Percentiles rank a stretch among this genome's conserved stretches.
phyloP scores from a whole-genome alignment of 2,888 invertebrate genomes.

The Meganola albula region DNA sequence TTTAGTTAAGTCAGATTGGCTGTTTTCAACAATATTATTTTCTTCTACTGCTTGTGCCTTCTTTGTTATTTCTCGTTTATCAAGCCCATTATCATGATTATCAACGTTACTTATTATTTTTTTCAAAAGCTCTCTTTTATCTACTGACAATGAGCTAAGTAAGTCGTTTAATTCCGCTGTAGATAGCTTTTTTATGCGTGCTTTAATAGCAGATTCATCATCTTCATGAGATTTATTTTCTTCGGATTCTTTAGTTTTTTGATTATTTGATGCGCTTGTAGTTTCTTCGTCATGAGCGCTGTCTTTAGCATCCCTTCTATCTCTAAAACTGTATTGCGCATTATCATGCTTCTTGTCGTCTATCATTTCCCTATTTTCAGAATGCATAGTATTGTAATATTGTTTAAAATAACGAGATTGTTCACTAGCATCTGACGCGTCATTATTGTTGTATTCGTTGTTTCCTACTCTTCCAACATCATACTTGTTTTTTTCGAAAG shows the following conservation, averaged over 20 bases:
- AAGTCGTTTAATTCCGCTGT: conserved; percentile 57
- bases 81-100: conserved; percentile 32
- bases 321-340: conserved; percentile 34
- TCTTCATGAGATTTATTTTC: conserved; percentile 41
- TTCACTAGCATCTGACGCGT: conserved; percentile 29
- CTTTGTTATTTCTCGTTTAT: conserved; percentile 68
- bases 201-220: conserved; percentile 58
- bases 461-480: conserved; percentile 30
- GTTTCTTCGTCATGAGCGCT: conserved; percentile 19
- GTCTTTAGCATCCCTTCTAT: conserved; percentile 42
- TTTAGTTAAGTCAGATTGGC: conserved; percentile 52
- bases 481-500: conserved; percentile 37
- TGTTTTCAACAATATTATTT: conserved; percentile 49
- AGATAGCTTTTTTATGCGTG: conserved; percentile 59
- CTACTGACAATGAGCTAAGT: conserved; percentile 54
- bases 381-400: conserved; percentile 37
- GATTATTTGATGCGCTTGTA: conserved; percentile 15
- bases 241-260: conserved; percentile 25
- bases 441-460: conserved; percentile 35
- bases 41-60: conserved; percentile 62
- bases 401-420: conserved; percentile 34
- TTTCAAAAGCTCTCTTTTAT: conserved; percentile 57
- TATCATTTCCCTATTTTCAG: conserved; percentile 33
- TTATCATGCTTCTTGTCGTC: conserved; percentile 35
- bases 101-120: conserved; percentile 52